These are phyloP conservation scores for Phataginus tetradactyla DNA, from an alignment of 2,797 vertebrate species.

Conservation along the genomic window DNA sequence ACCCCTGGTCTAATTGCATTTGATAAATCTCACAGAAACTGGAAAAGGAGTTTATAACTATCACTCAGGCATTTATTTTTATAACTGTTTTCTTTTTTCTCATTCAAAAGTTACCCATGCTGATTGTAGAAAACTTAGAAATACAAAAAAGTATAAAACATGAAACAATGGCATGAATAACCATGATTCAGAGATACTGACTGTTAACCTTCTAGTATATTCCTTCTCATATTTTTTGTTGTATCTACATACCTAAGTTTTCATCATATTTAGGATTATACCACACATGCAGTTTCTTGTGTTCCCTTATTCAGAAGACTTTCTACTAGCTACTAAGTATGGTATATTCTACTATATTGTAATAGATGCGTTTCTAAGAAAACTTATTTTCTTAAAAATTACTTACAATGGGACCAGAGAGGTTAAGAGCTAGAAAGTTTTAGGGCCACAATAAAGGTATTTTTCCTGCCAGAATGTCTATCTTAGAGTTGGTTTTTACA, in stretches of 20 bases:
- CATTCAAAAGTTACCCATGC: neutral
- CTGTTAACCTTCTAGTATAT: neutral
- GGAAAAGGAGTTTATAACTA: neutral
- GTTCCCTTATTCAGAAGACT: neutral
- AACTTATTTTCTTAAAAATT: neutral
- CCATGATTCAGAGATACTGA: neutral
- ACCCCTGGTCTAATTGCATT: neutral
- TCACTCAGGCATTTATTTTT: neutral
- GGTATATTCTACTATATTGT: neutral
- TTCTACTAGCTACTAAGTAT: neutral
- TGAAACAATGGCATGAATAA: neutral
- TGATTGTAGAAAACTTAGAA: neutral
- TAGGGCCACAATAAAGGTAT: neutral
- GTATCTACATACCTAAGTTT: neutral
- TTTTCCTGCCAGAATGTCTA: neutral
- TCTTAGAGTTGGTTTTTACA: neutral
- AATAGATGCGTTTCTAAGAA: slow-evolving; percentile 35
- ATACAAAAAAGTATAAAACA: neutral
- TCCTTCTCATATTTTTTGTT: neutral
- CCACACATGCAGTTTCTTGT: neutral
- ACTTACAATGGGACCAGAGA: neutral
- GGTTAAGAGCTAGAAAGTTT: neutral
- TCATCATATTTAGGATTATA: neutral
- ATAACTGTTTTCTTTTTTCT: neutral
- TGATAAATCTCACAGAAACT: neutral